Evolutionary conservation across 1,140 invertebrate genomes (phyloP), one percentile per base, ranked within the genome.

Genomic region (Phenacoccus solenopsis): DNA sequence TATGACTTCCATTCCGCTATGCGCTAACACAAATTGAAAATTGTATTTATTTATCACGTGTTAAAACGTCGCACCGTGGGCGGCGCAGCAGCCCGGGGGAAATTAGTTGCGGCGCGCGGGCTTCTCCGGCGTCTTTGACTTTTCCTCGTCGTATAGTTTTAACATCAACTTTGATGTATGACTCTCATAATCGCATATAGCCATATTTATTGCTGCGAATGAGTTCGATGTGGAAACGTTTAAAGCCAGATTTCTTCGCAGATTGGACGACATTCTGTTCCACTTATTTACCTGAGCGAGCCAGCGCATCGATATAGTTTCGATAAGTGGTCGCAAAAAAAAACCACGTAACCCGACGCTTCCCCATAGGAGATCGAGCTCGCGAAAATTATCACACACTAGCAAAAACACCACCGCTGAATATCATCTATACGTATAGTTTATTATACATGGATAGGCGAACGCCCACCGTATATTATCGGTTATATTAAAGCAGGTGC

Each of bases 401-500:
- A n/a, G n/a, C n/a, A n/a, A n/a, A n/a, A n/a, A n/a, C n/a, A n/a
- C n/a, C n/a, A n/a, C n/a, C n/a, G n/a, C n/a, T n/a, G n/a, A n/a
- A n/a, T n/a, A n/a, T n/a, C n/a, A n/a, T n/a, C n/a, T n/a, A n/a
- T n/a, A n/a, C n/a, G n/a, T n/a, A n/a, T n/a, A n/a, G n/a, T n/a
- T n/a, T n/a, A n/a, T n/a, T n/a, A n/a, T n/a, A n/a, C n/a, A n/a
- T n/a, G n/a, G n/a, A n/a, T n/a, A n/a, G n/a, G n/a, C 59, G 13
- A 64, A 64, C 21, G 21, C 25, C 13, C n/a, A n/a, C n/a, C 59
- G 59, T 25, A 24, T 27, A 64, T 64, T 64, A 64, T 64, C 59
- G 59, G 59, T 64, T 25, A 64, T 64, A 64, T 64, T 64, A 64
- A 64, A 64, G 25, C 25, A n/a, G n/a, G 59, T 10, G 25, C 59